Conservation (phyloP, 1,140 invertebrate species). For the Drosophila sp. region DNA sequence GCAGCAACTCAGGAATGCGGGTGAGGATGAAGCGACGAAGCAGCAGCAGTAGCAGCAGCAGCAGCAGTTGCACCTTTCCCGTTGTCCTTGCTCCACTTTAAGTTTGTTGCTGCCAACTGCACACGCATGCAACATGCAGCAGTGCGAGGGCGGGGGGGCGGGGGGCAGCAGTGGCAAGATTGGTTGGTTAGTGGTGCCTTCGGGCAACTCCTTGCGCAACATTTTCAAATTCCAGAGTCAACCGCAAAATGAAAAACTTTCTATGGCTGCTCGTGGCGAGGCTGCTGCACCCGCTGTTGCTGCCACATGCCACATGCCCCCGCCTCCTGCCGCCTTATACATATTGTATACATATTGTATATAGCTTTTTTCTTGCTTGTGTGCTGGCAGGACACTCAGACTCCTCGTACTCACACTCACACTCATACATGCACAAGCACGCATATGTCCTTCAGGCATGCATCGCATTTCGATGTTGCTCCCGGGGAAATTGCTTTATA, state of each 20-base stretch:
- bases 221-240: constrained; percentile 78
- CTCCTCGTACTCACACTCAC: constrained; percentile 35
- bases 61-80: constrained; percentile 16
- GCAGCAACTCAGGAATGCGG: constrained; percentile 60
- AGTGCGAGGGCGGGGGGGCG: too few relatives aligned
- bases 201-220: constrained; percentile 70
- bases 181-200: constrained; percentile 23
- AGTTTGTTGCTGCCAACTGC: constrained; percentile 64
- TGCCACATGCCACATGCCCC: constrained; percentile 25
- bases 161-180: not conserved
- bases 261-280: constrained; percentile 54
- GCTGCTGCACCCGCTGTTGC: constrained; percentile 21
- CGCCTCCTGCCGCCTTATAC: constrained; percentile 6
- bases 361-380: constrained; percentile 17
- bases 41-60: not conserved
- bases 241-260: constrained; percentile 79
- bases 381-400: constrained; percentile 44
- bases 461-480: constrained; percentile 78
- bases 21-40: not conserved
- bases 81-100: constrained; percentile 74
- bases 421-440: constrained; percentile 20
- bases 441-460: constrained; percentile 69
- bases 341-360: constrained; percentile 51
- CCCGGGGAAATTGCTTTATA: constrained; percentile 77
- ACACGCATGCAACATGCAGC: constrained; percentile 53